Percentiles rank a stretch among this genome's conserved stretches.
Conservation (phyloP, 92 coral and sea anemone genomes). For the Parazoanthus darwini region DNA sequence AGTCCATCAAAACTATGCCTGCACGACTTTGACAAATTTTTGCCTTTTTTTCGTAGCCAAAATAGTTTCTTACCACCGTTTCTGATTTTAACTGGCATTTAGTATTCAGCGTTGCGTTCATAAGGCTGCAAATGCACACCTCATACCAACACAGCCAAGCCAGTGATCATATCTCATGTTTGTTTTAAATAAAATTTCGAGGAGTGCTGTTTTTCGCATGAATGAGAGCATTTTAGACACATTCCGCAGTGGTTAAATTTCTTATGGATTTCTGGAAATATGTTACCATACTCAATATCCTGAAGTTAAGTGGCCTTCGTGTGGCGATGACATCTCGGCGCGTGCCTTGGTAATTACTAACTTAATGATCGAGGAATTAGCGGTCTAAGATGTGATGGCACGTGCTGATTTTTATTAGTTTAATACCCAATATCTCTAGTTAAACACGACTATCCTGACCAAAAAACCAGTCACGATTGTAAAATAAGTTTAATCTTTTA, state of each 20-base stretch:
- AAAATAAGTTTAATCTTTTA: background rate
- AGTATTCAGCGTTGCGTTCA: background rate
- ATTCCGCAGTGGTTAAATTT: conserved; percentile 18
- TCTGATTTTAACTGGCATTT: background rate
- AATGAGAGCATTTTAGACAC: conserved; percentile 13
- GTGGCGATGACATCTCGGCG: conserved; percentile 63
- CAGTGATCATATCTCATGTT: background rate
- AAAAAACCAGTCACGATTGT: background rate
- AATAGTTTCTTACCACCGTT: background rate
- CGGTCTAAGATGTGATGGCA: conserved; percentile 49
- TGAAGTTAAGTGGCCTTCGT: conserved; percentile 46
- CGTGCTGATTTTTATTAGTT: conserved; percentile 46
- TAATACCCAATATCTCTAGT: conserved; percentile 25
- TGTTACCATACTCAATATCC: background rate
- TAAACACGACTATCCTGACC: conserved; percentile 12
- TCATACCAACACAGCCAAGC: background rate
- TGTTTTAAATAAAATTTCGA: background rate
- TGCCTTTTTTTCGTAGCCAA: background rate
- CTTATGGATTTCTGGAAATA: conserved; percentile 16
- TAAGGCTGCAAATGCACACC: background rate
- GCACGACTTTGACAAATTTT: background rate
- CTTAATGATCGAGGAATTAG: conserved; percentile 56
- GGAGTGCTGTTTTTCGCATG: background rate
- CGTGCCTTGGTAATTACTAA: conserved; percentile 69
- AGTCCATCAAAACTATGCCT: background rate